A percentile compares a stretch with the other conserved stretches of the same genome.
phyloP scores from a whole-genome alignment of 2,113 vertebrate genomes.

The Haplochromis vanheusdeni region DNA sequence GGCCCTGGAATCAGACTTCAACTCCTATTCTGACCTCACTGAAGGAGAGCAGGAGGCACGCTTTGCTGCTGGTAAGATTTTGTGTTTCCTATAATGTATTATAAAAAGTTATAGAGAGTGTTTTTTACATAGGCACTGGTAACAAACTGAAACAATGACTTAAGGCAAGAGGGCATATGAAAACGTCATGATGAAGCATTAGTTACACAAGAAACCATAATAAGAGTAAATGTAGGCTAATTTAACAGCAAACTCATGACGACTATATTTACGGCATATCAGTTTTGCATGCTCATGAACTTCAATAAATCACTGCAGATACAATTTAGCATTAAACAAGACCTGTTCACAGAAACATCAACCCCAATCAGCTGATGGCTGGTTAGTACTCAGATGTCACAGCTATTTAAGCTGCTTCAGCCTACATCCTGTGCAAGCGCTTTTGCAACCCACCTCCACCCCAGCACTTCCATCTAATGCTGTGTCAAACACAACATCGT shows the following conservation, averaged over 20 bases:
- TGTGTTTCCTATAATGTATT: not conserved
- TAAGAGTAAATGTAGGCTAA: not conserved
- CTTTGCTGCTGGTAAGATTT: conserved; percentile 84
- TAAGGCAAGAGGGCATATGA: not conserved
- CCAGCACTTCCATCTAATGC: not conserved
- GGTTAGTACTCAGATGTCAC: not conserved
- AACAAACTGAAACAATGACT: not conserved
- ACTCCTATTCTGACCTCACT: conserved; percentile 90
- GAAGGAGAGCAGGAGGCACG: conserved; percentile 96
- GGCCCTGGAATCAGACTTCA: conserved; percentile 86
- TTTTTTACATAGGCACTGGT: not conserved
- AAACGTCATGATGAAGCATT: not conserved
- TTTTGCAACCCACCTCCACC: not conserved
- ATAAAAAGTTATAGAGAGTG: not conserved
- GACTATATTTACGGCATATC: not conserved
- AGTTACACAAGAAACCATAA: not conserved
- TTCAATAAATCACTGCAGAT: not conserved
- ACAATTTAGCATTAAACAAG: not conserved
- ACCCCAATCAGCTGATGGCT: not conserved
- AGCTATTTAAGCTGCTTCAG: not conserved
- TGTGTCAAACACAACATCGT: not conserved
- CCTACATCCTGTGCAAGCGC: not conserved
- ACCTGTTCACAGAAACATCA: not conserved
- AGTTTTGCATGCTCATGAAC: not conserved
- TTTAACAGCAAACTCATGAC: not conserved